Base-by-base conservation (phyloP, 2,797 vertebrate species). In the Tiaroga cobitis region DNA sequence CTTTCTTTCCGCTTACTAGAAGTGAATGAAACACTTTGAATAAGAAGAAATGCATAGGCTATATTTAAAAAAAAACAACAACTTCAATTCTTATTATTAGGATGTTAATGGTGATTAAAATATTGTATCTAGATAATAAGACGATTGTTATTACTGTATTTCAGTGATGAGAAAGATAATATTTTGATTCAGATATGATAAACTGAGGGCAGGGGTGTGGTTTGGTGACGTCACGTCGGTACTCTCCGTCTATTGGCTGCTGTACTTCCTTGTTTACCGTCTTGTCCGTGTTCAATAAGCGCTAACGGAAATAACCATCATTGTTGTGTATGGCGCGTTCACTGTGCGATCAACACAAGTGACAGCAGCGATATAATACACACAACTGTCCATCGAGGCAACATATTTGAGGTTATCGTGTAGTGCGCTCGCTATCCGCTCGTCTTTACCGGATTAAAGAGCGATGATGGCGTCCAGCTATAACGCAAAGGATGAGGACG, bases 381-480 rank as follows among this genome's bases (percentile, higher is more conserved):
- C 56, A 19, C 21, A 8, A 1, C 26, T 6, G 13, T 34, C 19
- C 4, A 26, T 2, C 11, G 34, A 82, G 19, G 8, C 8, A 24
- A 11, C 1, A n/a, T 16, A 34, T 63, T n/a, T 34, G 10, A 56
- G 26, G 51, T 8, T 56, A 26, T 72, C 2, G 21, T 39, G 37
- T 16, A 24, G n/a, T 26, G 51, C 29, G 73, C 46, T 54, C 65
- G 46, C 26, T 37, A 2, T 69, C 43, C 51, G 61, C 16, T 54
- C 46, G 46, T 26, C 34, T 84, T 26, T 1, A n/a, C 4, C 13
- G 81, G 61, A 39, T 65, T 46, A 34, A 21, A 29, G 49, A 92
- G 90, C 90, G 92, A 94, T 95, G 92, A 97, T 97, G 96, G 96
- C 97, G 93, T 97, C 97, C 87, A 96, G 95, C 93, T 97, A 96